phyloP scores from a whole-genome alignment of 2,888 invertebrate genomes.

The Tyria jacobaeae region DNA sequence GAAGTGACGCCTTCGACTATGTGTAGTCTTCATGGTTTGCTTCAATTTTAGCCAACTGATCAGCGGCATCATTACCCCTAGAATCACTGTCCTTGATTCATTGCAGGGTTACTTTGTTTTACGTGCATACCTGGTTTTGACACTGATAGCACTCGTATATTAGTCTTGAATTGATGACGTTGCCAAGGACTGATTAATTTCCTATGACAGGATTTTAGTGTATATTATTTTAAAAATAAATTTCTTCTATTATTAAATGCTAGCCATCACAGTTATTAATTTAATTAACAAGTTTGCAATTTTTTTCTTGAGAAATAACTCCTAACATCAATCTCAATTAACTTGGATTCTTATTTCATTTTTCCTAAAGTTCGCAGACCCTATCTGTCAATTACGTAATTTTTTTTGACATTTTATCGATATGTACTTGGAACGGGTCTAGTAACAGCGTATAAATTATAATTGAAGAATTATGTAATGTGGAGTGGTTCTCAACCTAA shows the following conservation, averaged over 20 bases:
- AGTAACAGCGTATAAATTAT: constrained; percentile 22
- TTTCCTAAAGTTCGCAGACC: constrained; percentile 28
- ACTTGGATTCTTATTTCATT: constrained; percentile 34
- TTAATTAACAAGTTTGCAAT: constrained; percentile 4
- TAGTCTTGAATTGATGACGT: too few species aligned
- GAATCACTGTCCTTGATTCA: too few species aligned
- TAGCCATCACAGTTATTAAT: constrained; percentile 19
- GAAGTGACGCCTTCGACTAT: too few species aligned
- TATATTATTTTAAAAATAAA: not conserved
- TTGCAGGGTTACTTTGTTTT: too few species aligned
- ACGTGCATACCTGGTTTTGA: too few species aligned
- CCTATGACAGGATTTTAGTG: too few species aligned
- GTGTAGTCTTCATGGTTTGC: too few species aligned
- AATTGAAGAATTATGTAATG: constrained; percentile 37
- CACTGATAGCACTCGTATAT: too few species aligned
- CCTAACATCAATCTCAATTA: constrained; percentile 45
- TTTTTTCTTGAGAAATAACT: constrained; percentile 32
- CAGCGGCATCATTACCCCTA: too few species aligned
- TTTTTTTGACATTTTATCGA: constrained; percentile 48
- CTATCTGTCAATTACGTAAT: constrained; percentile 51
- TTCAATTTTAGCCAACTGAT: too few species aligned
- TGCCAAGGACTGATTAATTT: too few species aligned
- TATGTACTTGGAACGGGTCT: constrained; percentile 31
- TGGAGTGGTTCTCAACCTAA: not conserved
- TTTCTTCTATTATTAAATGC: not conserved